These are phyloP conservation scores for Meriones psammophilus DNA, from an alignment of 2,797 vertebrate genomes.

Conservation along the genomic window DNA sequence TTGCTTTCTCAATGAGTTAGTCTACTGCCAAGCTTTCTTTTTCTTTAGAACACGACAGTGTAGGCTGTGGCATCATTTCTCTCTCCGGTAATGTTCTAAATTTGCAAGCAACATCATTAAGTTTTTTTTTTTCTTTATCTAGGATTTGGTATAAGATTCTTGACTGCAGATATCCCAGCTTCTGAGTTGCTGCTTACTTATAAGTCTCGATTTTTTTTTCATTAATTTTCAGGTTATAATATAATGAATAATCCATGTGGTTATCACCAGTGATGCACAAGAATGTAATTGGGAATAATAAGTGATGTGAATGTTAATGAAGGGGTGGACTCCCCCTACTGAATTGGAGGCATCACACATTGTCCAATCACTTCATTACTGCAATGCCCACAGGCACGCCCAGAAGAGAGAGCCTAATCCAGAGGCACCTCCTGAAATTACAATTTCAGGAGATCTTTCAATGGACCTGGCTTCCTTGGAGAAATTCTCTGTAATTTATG, in stretches of 20 bases:
- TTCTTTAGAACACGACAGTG: not conserved
- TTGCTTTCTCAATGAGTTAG: not conserved
- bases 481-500: conserved; percentile 27
- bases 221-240: conserved; percentile 67
- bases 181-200: conserved; percentile 57
- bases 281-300: conserved; percentile 64
- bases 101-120: conserved; percentile 17
- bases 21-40: not conserved
- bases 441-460: not conserved
- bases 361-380: not conserved
- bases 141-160: not conserved
- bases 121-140: conserved; percentile 3
- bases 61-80: not conserved
- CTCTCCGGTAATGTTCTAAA: not conserved
- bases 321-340: not conserved
- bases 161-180: not conserved
- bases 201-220: conserved; percentile 17
- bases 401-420: not conserved
- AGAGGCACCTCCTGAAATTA: not conserved
- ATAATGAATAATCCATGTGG: conserved; percentile 64
- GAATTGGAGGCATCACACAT: not conserved
- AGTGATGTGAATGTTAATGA: conserved; percentile 36
- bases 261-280: conserved; percentile 47
- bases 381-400: not conserved
- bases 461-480: not conserved